These are phyloP conservation scores for Acleris laterana DNA, from an alignment of 2,888 invertebrate species.

Conservation along the genomic window DNA sequence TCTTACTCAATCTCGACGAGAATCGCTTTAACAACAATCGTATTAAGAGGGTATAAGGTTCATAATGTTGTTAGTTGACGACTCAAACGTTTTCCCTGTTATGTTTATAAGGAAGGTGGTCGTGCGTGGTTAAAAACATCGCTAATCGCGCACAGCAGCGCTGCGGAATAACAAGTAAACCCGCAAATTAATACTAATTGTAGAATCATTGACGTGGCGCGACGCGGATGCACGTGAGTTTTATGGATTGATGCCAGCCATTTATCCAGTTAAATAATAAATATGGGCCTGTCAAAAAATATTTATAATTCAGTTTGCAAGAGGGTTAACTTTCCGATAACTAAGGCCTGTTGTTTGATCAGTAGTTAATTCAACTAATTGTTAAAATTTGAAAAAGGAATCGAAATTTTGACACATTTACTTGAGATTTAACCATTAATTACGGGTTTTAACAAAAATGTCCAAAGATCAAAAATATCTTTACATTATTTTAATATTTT, in stretches of 20 bases:
- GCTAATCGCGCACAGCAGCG: constrained; percentile 61
- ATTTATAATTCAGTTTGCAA: too few species aligned
- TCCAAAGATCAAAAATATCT: too few species aligned
- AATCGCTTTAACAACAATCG: constrained; percentile 47
- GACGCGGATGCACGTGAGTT: constrained; percentile 65
- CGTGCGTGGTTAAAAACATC: constrained; percentile 66
- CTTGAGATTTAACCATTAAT: too few species aligned
- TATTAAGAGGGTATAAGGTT: constrained; percentile 54
- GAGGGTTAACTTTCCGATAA: too few species aligned
- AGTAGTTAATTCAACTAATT: too few species aligned
- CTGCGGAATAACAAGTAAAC: constrained; percentile 70
- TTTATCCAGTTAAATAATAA: constrained; percentile 23
- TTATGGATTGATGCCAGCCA: constrained; percentile 43
- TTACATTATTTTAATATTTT: too few species aligned
- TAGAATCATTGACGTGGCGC: constrained; percentile 76
- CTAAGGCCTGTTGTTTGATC: too few species aligned
- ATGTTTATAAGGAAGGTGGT: constrained; percentile 66
- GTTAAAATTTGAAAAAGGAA: too few species aligned
- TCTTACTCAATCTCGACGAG: constrained; percentile 52
- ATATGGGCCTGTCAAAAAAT: too few species aligned
- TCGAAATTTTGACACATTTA: too few species aligned
- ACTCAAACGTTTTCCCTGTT: constrained; percentile 50
- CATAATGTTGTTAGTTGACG: constrained; percentile 50
- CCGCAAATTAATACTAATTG: constrained; percentile 81
- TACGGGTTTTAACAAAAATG: too few species aligned